Base-by-base conservation (phyloP, 2,888 invertebrate genomes). In the Globia sparganii region DNA sequence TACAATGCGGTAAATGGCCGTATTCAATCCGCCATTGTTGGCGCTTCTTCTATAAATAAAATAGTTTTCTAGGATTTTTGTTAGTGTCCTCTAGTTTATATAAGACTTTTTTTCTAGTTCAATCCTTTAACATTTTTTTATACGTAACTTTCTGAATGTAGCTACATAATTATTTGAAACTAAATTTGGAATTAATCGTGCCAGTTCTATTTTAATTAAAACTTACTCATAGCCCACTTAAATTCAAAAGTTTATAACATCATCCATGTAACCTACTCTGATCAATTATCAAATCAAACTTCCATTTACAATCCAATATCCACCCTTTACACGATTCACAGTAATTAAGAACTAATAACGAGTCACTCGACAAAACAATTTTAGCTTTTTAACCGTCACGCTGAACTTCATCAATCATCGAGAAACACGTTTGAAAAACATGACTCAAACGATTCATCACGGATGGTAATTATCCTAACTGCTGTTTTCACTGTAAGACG, bases 21-120 rank as follows among this genome's bases (percentile, higher is more conserved):
- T 91, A 92, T 93, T 93, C 92, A 91, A 93, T 91, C 89, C 89
- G 83, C 87, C 88, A 91, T 91, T 91, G 90, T 90, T 91, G 77
- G 75, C 81, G 79, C 80, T 86, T 84, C 80, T 86, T 84, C 87
- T 88, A 81, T 87, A 28, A 67, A 67, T 81, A 80, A 75, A 74
- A 79, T 65, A 43, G 59, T 59, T 69, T 40, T 56, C 13, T 34
- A 46, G 37, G 28, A 49, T 65, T 65, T 71, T 67, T 46, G 25
- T 34, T 37, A 49, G n/a, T 13, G 9, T 61, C 6, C 1, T 37
- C 9, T 37, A 9, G 64, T 37, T 37, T 37, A 4, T 64, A n/a
- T 6, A 9, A 46, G 4, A 25, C 25, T 25, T 37, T 25, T 37
- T 72, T 43, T 34, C 8, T 43, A 18, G 11, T 11, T 31, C n/a